phyloP scores from a whole-genome alignment of 2,113 vertebrate species.

The Heteronetta atricapilla region DNA sequence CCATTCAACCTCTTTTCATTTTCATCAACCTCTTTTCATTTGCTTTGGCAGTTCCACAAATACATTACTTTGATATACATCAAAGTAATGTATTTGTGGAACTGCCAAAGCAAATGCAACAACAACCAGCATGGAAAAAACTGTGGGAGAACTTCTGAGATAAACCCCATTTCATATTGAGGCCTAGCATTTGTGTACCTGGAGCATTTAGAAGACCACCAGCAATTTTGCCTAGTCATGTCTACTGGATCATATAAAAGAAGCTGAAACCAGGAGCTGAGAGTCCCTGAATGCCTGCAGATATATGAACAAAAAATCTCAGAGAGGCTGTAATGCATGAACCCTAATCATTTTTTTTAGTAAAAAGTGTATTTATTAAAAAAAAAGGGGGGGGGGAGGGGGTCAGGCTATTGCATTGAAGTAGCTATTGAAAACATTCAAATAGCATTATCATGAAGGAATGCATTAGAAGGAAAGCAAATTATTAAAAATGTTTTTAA shows the following conservation, averaged over 20 bases:
- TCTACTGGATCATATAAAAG: conserved; percentile 82
- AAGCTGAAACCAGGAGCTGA: conserved; percentile 80
- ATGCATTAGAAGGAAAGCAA: not conserved
- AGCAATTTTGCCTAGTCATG: conserved; percentile 79
- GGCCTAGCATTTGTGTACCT: conserved; percentile 80
- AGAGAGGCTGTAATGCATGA: conserved; percentile 75
- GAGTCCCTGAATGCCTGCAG: conserved; percentile 77
- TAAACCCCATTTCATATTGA: conserved; percentile 83
- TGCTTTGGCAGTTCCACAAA: too few relatives aligned
- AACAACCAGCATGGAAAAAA: conserved; percentile 72
- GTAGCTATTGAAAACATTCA: not conserved
- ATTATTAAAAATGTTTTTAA: not conserved
- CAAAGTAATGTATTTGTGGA: conserved; percentile 88
- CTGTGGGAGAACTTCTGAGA: conserved; percentile 78
- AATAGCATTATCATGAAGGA: not conserved
- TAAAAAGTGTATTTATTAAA: not conserved
- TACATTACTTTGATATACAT: too few relatives aligned
- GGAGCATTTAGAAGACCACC: conserved; percentile 79
- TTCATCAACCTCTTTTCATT: too few relatives aligned
- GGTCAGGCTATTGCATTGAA: not conserved
- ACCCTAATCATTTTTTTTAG: not conserved
- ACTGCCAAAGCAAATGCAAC: conserved; percentile 81
- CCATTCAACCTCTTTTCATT: conserved; percentile 79
- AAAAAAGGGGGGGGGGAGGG: not conserved
- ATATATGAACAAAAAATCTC: conserved; percentile 79